These are phyloP conservation scores for Gymnoscopelus braueri DNA, from an alignment of 2,797 vertebrate genomes.

Conservation along the genomic window DNA sequence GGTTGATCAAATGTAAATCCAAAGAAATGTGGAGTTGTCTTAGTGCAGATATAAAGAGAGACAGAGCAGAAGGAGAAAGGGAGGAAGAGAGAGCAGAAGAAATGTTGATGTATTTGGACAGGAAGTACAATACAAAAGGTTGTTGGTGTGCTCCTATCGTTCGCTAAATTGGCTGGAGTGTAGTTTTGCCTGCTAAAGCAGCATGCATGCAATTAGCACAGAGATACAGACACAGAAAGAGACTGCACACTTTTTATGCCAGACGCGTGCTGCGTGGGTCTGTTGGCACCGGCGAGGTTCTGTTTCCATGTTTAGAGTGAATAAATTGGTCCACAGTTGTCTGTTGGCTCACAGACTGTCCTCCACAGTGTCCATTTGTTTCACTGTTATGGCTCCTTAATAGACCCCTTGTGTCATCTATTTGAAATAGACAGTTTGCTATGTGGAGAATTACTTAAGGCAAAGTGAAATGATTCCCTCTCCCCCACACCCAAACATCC, in stretches of 20 bases:
- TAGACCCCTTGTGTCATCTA: slow-evolving; percentile 59
- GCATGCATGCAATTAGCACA: slow-evolving; percentile 61
- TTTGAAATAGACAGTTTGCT: slow-evolving; percentile 41
- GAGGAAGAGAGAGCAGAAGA: background rate
- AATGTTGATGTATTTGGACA: slow-evolving; percentile 7
- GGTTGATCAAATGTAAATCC: too few relatives aligned
- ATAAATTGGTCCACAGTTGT: slow-evolving; percentile 59
- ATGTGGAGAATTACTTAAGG: slow-evolving; percentile 49
- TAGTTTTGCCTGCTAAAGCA: slow-evolving; percentile 56
- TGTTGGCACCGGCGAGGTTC: slow-evolving; percentile 59
- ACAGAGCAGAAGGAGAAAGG: too few relatives aligned
- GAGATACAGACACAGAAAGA: slow-evolving; percentile 37
- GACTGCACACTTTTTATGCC: slow-evolving; percentile 50
- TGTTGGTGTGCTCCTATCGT: slow-evolving; percentile 53
- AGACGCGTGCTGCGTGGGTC: slow-evolving; percentile 48
- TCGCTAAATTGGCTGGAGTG: slow-evolving; percentile 57
- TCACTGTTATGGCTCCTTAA: slow-evolving; percentile 42
- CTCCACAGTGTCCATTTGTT: slow-evolving; percentile 48
- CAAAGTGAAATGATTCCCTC: slow-evolving; percentile 38
- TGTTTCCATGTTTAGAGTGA: slow-evolving; percentile 59
- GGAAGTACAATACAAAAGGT: slow-evolving; percentile 44
- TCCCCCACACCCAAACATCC: too few relatives aligned
- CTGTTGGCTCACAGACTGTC: slow-evolving; percentile 36
- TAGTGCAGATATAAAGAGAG: too few relatives aligned
- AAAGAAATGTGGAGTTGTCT: too few relatives aligned